Conservation (phyloP, 2,113 vertebrate species). For the Bos indicus region DNA sequence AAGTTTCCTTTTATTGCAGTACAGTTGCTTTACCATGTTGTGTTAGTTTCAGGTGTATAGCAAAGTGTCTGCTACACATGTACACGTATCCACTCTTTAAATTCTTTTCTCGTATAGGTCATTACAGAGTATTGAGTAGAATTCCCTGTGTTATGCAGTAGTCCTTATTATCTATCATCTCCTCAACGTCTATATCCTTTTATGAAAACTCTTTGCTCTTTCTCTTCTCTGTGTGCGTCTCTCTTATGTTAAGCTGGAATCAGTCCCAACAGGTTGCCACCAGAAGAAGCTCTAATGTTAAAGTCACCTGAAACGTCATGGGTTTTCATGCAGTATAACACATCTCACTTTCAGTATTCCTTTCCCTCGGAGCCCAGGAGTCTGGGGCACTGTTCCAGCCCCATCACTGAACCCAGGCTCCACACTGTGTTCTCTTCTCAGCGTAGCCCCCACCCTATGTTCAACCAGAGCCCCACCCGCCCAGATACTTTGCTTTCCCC, state of each 20-base stretch:
- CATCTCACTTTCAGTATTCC: not conserved
- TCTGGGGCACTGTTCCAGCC: not conserved
- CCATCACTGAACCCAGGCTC: not conserved
- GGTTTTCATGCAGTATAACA: not conserved
- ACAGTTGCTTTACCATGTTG: not conserved
- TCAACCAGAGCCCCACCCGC: not conserved
- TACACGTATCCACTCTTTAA: not conserved
- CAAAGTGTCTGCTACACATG: not conserved
- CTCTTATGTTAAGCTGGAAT: not conserved
- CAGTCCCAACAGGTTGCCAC: not conserved
- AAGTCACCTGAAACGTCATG: not conserved
- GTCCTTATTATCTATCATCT: not conserved
- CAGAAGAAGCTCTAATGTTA: not conserved
- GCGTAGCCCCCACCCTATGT: too few relatives aligned
- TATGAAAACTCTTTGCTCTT: not conserved
- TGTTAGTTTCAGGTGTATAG: not conserved
- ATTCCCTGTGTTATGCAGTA: not conserved
- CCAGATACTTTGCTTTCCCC: not conserved
- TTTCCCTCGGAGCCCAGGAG: not conserved
- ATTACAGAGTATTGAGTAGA: not conserved
- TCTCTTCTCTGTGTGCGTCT: not conserved
- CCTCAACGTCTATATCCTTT: not conserved
- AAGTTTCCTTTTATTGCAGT: not conserved
- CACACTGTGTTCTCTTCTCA: not conserved
- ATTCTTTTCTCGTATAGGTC: not conserved